A percentile compares a stretch with the other conserved stretches of the same genome.
Evolutionary conservation across 1,140 invertebrate genomes (phyloP).

Genomic region (Leptonema lineaticorne): DNA sequence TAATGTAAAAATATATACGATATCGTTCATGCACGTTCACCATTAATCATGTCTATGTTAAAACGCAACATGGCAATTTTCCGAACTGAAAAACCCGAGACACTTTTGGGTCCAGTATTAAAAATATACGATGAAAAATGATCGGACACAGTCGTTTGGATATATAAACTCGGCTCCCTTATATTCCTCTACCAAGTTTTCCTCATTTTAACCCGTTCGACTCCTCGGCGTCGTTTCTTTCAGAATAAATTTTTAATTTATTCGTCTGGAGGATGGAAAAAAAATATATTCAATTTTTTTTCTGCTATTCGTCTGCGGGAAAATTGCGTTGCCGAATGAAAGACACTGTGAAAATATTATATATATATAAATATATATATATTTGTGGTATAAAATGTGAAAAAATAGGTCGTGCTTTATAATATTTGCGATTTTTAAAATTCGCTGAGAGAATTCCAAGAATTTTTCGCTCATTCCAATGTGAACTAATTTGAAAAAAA

Average conservation of each 20-base stretch:
- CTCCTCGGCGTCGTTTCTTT: neutral
- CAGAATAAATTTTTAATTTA: neutral
- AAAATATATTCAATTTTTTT: too few relatives aligned
- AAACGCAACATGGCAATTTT: constrained; percentile 16
- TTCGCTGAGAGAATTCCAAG: too few relatives aligned
- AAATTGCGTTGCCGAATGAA: too few relatives aligned
- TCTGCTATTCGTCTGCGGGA: too few relatives aligned
- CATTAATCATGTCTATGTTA: neutral
- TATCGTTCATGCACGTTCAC: constrained; percentile 1
- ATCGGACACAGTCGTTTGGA: neutral
- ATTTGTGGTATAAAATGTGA: too few relatives aligned
- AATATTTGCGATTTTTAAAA: too few relatives aligned
- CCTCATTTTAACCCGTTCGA: neutral
- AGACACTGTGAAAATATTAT: too few relatives aligned
- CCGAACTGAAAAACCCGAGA: neutral
- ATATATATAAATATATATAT: too few relatives aligned
- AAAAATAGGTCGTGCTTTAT: too few relatives aligned
- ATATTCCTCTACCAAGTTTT: too few relatives aligned
- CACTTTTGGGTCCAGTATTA: constrained; percentile 5
- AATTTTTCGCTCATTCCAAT: too few relatives aligned
- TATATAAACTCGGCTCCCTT: neutral
- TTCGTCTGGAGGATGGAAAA: neutral
- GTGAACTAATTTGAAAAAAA: too few relatives aligned
- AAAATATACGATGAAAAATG: constrained; percentile 11
- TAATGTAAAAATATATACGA: neutral